phyloP scores from a whole-genome alignment of 2,888 invertebrate species.

The Dryobotodes eremita region DNA sequence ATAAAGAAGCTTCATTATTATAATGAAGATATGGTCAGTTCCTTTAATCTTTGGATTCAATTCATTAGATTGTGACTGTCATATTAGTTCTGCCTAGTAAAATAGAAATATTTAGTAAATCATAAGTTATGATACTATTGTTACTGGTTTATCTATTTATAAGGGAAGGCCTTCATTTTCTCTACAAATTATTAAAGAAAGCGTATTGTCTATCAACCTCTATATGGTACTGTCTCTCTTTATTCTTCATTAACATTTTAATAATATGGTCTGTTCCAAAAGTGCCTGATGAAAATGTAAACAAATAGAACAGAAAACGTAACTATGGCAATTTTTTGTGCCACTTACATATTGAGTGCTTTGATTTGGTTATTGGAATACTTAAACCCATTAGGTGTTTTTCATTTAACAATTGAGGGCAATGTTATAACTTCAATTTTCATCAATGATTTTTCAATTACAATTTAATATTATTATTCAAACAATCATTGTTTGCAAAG shows the following conservation, averaged over 20 bases:
- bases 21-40: not conserved
- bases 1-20: not conserved
- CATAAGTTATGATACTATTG: not conserved
- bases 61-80: not conserved
- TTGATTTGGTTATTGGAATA: no score
- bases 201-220: no score
- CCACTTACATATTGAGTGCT: not conserved
- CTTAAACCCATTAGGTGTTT: not conserved
- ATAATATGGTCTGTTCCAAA: not conserved
- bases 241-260: no score
- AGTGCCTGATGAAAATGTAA: not conserved
- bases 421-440: not conserved
- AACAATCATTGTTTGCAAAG: not conserved
- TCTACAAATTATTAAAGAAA: constrained; percentile 1
- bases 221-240: no score
- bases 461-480: not conserved
- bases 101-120: not conserved
- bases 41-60: not conserved
- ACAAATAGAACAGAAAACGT: not conserved
- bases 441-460: not conserved
- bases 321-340: not conserved
- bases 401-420: not conserved
- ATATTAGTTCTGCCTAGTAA: not conserved
- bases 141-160: not conserved
- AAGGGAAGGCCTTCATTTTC: not conserved